Base-by-base conservation (phyloP, 2,797 vertebrate species). In the Euthynnus affinis region DNA sequence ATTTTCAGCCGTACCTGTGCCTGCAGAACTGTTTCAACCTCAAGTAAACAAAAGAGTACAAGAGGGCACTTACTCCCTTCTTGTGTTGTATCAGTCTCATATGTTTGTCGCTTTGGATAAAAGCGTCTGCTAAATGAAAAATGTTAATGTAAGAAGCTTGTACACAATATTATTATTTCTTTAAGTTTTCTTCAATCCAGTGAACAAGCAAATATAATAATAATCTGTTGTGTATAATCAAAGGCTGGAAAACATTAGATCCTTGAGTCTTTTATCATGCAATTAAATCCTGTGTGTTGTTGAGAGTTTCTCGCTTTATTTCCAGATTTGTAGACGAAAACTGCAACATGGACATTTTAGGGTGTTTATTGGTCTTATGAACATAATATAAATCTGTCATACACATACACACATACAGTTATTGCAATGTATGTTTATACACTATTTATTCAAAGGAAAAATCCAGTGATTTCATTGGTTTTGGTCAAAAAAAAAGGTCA, bases 281-380 rank as follows among this genome's bases (percentile, higher is more conserved):
- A 14, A 15, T 59, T 59, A 46, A 8, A 46, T 46, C 4, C 8
- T 42, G 9, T 60, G 18, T 20, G 44, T 23, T 0, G 12, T 37
- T 1, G 5, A 48, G 46, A 48, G 17, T 49, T 49, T 49, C 18
- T 46, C 17, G 14, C 15, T 49, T 9, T 9, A 49, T 20, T 49
- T 20, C 18, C 22, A n/a, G n/a, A 14, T 49, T 52, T 59, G 48
- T 66, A n/a, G 1, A 20, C 34, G 5, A 32, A 66, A 27, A 49
- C 0, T 1, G 6, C 25, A 23, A 56, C 13, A 4, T 46, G 1
- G 1, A 22, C 4, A 52, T 56, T 32, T 68, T 60, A 12, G 13
- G 27, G 9, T 49, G 71, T 84, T 78, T 68, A 85, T 73, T 73
- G 53, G 46, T 76, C 37, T 27, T 27, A 37, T 55, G 0, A 67